phyloP scores from a whole-genome alignment of 1,140 invertebrate genomes.

The Leptinotarsa texana region DNA sequence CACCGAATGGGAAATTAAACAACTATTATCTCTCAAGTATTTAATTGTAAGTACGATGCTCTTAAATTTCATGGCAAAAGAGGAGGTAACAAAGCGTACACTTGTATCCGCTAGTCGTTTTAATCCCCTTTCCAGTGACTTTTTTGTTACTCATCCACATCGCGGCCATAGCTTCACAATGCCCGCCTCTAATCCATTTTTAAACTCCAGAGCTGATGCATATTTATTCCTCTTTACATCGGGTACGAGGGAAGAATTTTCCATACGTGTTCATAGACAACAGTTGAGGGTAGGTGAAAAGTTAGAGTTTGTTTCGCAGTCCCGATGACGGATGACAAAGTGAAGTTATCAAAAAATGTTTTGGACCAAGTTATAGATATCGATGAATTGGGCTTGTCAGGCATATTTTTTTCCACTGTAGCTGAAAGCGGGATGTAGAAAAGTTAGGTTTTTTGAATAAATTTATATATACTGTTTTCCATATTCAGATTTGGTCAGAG shows the following conservation, averaged over 20 bases:
- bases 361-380: no score
- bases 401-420: no score
- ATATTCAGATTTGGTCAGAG: no score
- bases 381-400: no score
- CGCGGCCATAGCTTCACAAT: conserved; percentile 20
- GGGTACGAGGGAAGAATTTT: conserved; percentile 11
- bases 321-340: background rate
- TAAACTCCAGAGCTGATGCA: conserved; percentile 31
- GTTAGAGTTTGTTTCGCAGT: background rate
- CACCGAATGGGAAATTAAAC: conserved; percentile 18
- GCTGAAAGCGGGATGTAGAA: no score
- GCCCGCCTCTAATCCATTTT: conserved; percentile 23
- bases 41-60: conserved; percentile 27
- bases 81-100: conserved; percentile 23
- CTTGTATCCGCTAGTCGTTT: conserved; percentile 21
- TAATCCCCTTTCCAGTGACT: conserved; percentile 20
- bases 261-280: background rate
- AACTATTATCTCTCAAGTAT: conserved; percentile 26
- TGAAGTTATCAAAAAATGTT: no score
- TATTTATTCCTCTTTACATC: conserved; percentile 38
- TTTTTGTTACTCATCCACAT: conserved; percentile 15
- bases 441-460: no score
- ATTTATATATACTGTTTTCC: no score
- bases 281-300: background rate
- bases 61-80: conserved; percentile 20